Percentiles rank a stretch among this genome's conserved stretches.
phyloP scores from a whole-genome alignment of 2,797 vertebrate species.

The Sebastes hubbsi region DNA sequence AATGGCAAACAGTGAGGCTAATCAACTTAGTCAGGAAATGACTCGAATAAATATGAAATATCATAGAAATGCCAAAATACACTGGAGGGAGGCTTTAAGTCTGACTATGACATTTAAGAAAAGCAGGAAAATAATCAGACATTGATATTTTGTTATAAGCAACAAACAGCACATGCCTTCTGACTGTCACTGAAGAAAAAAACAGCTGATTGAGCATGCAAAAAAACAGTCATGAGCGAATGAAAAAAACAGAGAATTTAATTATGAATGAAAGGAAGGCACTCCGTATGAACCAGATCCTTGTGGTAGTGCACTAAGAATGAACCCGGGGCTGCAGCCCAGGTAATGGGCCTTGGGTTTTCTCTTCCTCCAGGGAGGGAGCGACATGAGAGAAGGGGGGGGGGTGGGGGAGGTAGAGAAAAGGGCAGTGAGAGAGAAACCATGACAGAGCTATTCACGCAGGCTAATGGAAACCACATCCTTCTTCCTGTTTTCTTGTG shows the following conservation, averaged over 20 bases:
- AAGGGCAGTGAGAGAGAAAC: not conserved
- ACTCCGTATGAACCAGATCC: conserved; percentile 67
- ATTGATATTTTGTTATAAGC: not conserved
- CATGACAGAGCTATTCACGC: conserved; percentile 20
- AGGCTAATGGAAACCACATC: conserved; percentile 56
- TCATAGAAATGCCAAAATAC: not conserved
- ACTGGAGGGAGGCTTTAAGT: not conserved
- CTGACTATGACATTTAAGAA: not conserved
- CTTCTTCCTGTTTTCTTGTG: conserved; percentile 28
- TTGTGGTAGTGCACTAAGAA: conserved; percentile 57
- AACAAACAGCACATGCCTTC: not conserved
- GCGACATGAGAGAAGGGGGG: conserved; percentile 1
- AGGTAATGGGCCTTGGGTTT: conserved; percentile 61
- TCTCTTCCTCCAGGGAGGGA: conserved; percentile 23
- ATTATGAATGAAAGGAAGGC: conserved; percentile 76
- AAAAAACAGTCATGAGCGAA: conserved; percentile 20
- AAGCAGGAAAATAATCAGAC: conserved; percentile 6
- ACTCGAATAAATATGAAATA: not conserved
- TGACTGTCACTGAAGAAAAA: not conserved
- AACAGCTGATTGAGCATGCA: conserved; percentile 9
- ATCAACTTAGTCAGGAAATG: not conserved
- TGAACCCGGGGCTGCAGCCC: conserved; percentile 60
- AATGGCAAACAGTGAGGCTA: not conserved
- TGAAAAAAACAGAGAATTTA: conserved; percentile 41
- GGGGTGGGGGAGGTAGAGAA: not conserved